Evolutionary conservation across 2,888 invertebrate genomes (phyloP), one percentile per base, ranked within the genome.

Genomic region (Eristalis tenax): DNA sequence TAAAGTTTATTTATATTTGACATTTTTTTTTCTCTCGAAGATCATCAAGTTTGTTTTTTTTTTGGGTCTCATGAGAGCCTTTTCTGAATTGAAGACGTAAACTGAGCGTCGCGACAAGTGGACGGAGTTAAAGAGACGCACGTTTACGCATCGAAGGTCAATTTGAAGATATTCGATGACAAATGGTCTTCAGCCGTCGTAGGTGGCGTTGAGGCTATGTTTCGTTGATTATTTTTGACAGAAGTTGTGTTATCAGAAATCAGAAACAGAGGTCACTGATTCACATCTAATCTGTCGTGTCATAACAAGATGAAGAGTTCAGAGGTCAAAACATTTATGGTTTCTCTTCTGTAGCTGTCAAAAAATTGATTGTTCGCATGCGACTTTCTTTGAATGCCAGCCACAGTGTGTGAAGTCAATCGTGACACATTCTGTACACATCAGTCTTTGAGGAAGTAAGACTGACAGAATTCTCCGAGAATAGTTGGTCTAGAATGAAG

Each of bases 1-100:
- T 65, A 38, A n/a, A 50, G 23, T 50, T 56, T 74, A 26, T 74
- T 74, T 56, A 23, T 56, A 65, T 74, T 56, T 43, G 13, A 43
- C 61, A 50, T 13, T 56, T 59, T 65, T 74, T 61, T 18, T 50
- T 8, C 50, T 50, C 18, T 18, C 40, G 15, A 38, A 70, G 40
- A 32, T 70, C 38, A 59, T 59, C 23, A 59, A 26, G 59, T 26
- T 59, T 23, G 59, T 59, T 59, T 59, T 23, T 32, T 4, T 32
- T 32, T 32, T 32, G 23, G 26, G n/a, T 28, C 32, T 26, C 32
- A 26, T n/a, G 61, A n/a, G 26, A 18, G 40, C 43, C 63, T 23
- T 61, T 61, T 63, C 61, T 26, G 40, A 18, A 26, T 61, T 28
- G 28, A n/a, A 63, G 40, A 43, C 50, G 50, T 50, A 18, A 50